Evolutionary conservation across 2,113 vertebrate species (phyloP), one percentile per base, ranked within the genome.

Genomic region (Rhinoderma darwinii): DNA sequence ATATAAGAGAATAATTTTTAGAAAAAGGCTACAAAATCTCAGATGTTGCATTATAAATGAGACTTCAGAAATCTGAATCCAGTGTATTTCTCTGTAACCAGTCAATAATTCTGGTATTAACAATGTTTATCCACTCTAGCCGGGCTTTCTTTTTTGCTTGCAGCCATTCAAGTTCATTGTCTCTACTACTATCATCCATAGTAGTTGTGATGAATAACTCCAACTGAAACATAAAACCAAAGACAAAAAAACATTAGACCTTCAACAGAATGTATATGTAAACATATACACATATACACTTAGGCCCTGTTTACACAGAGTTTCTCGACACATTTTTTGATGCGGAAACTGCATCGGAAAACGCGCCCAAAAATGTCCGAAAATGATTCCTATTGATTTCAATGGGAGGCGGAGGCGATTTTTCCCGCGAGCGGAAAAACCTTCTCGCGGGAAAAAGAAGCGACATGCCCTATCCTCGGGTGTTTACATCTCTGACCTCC

Each of bases 21-120:
- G 27, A 82, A 86, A 81, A 47, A 25, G 11, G 30, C 44, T 51
- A 81, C 72, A 56, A 81, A 73, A 44, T 73, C 32, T 50, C 44
- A 54, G 4, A 50, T 30, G 41, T 6, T 51, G 39, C 3, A 35
- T 80, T 54, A 51, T 54, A 74, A 86, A 73, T 80, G 14, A 30
- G 1, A 63, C 84, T 68, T 85, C 83, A 47, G 37, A 11, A 39
- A 30, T 93, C 89, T 87, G 66, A 68, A 6, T 86, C 54, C 50
- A 85, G 88, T 87, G 90, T 18, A 84, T 96, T 94, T 63, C 92
- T 90, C 89, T 30, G 79, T 78, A 96, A 89, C 94, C 95, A 96
- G 0, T 30, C 89, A 54, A 88, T 78, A 82, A 92, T 82, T 90
- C 86, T 88, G 39, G 20, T 84, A 25, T 87, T 37, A 14, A 54